Evolutionary conservation across 2,113 vertebrate genomes (phyloP), one percentile per base, ranked within the genome.

Genomic region (Tragelaphus imberbis): DNA sequence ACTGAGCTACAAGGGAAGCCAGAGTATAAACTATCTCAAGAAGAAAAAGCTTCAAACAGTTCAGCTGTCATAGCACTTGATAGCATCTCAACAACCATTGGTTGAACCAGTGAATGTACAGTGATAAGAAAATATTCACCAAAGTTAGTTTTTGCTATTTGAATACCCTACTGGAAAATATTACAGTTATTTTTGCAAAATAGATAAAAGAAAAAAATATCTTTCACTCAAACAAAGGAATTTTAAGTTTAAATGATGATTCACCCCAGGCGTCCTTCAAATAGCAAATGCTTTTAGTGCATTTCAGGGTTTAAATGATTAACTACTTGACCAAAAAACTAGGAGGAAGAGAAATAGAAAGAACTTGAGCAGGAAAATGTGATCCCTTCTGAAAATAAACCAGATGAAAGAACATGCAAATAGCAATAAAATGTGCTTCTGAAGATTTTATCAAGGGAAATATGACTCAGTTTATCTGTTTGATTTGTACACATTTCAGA

Each of bases 271-370:
- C 28, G 15, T 88, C 81, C 55, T 96, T 90, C 80, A 95, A 95
- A 95, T 7, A 82, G 40, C 61, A 91, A 95, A 40, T 85, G 84
- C 61, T 92, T 97, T 61, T 65, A 91, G 44, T 63, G 47, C 47
- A 96, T 94, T 93, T 87, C 96, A 86, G 77, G 36, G 33, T 95
- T 97, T 97, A 92, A 92, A 90, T 96, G n/a, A 94, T 95, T 95
- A 97, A 94, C 51, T 94, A 47, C 68, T 82, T 93, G 56, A 93
- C 28, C 79, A 40, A 36, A 96, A 56, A 65, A 94, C 7, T 36
- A 85, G 28, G 23, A 81, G 14, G 56, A 84, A 84, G 33, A 55
- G 84, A 97, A 10, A 95, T 19, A 91, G 36, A 68, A 3, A 92
- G 40, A 63, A 92, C 95, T 95, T 93, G 88, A 88, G 71, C 58